Conservation (phyloP, 2,113 vertebrate genomes). For the Hiodon tergisus region DNA sequence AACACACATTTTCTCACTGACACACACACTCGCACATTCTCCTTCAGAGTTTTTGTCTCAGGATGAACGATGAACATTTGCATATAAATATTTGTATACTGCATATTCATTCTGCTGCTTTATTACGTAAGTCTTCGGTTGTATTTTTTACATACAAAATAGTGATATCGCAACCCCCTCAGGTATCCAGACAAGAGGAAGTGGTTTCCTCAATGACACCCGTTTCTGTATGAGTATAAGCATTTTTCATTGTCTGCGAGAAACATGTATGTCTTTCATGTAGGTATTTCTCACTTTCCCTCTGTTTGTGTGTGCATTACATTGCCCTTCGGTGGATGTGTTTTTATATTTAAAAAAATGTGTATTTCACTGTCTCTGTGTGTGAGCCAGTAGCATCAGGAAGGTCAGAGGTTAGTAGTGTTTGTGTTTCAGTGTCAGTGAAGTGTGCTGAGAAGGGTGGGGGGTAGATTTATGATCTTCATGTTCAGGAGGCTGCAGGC, state of each 20-base stretch:
- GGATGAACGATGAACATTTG: too few relatives aligned
- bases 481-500: slow-evolving; percentile 24
- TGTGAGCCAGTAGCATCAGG: slow-evolving; percentile 30
- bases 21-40: background rate
- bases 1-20: slow-evolving; percentile 5
- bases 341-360: slow-evolving; percentile 2
- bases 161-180: background rate
- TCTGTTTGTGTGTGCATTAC: slow-evolving; percentile 36
- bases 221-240: background rate
- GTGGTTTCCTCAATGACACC: slow-evolving; percentile 13
- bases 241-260: background rate
- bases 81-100: too few relatives aligned
- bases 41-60: too few relatives aligned
- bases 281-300: too few relatives aligned
- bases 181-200: slow-evolving; percentile 12
- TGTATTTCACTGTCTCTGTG: background rate
- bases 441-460: slow-evolving; percentile 38
- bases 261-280: too few relatives aligned
- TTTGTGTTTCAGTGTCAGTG: slow-evolving; percentile 64
- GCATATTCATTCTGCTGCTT: too few relatives aligned
- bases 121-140: background rate
- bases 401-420: slow-evolving; percentile 52
- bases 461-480: slow-evolving; percentile 35
- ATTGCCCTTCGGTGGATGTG: slow-evolving; percentile 19
- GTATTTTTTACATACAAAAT: background rate